Base-by-base conservation (phyloP, 2,888 invertebrate genomes). In the Papilio elwesi region DNA sequence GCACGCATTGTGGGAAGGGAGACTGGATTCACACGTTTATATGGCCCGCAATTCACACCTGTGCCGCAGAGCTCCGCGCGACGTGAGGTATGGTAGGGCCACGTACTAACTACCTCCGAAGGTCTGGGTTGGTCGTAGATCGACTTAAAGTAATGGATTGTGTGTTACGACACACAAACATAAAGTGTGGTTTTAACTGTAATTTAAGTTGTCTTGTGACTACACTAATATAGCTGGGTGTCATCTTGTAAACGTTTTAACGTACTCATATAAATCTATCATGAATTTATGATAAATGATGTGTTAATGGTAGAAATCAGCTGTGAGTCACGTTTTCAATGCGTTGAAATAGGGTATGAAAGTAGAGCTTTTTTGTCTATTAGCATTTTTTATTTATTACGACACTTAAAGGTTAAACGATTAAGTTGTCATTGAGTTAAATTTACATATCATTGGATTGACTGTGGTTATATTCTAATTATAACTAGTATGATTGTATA, bases 1-100 rank as follows among this genome's bases (percentile, higher is more conserved):
- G 49, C 70, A 70, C 36, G 49, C 55, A 15, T 65, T 55, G 70
- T 64, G 65, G 65, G 48, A 64, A 38, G 48, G 57, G 57, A 53
- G 38, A 63, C 70, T 64, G 49, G 65, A 65, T 70, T 65, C 64
- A 57, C 70, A 65, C 70, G 64, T 70, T 53, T 65, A 65, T 55
- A 47, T 49, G 48, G 70, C 57, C 55, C 53, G 70, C 47, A 70
- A 65, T 65, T 70, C 70, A 70, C 70, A 70, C 70, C 70, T 70
- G 64, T 49, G 70, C 55, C 55, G 36, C 49, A 70, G 26, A 65
- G 48, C 47, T 57, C 59, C 51, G 4, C 26, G 59, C 55, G 36
- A 11, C 15, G 49, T 70, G 70, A 70, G 55, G 55, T 65, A 70
- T 68, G 49, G 48, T 49, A 53, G 38, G 36, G 55, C 49, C 26